phyloP scores from a whole-genome alignment of 2,113 vertebrate genomes.

The Nerophis lumbriciformis region DNA sequence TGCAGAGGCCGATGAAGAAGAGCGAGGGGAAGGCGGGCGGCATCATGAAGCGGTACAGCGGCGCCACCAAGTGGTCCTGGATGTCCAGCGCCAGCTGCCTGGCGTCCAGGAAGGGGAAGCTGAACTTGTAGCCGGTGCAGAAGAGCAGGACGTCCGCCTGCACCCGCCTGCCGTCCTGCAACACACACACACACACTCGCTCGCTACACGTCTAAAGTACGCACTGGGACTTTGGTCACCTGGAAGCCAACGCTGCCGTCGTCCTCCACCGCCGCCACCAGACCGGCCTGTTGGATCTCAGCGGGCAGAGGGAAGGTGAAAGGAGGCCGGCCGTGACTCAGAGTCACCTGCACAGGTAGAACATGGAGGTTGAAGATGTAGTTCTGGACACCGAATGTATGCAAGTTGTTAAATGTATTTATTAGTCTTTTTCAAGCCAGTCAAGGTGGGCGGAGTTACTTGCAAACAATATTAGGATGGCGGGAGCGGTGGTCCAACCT shows the following conservation, averaged over 20 bases:
- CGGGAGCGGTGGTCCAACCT: too few species aligned
- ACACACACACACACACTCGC: background rate
- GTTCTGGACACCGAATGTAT: too few species aligned
- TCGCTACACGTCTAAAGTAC: background rate
- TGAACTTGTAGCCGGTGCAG: conserved; percentile 79
- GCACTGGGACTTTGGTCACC: conserved; percentile 35
- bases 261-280: conserved; percentile 43
- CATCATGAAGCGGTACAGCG: conserved; percentile 70
- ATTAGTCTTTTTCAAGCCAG: too few species aligned
- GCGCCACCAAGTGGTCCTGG: conserved; percentile 58
- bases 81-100: conserved; percentile 58
- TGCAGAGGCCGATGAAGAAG: conserved; percentile 74
- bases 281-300: conserved; percentile 52
- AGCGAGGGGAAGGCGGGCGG: conserved; percentile 70
- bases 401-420: too few species aligned
- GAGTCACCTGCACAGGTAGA: conserved; percentile 52
- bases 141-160: conserved; percentile 67
- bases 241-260: conserved; percentile 58
- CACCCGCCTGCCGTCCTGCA: conserved; percentile 53
- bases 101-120: conserved; percentile 64
- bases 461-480: too few species aligned
- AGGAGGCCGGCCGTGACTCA: conserved; percentile 61
- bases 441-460: too few species aligned
- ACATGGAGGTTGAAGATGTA: background rate
- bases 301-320: conserved; percentile 53